Conservation (phyloP, 2,888 invertebrate genomes). For the Podabrus alpinus region DNA sequence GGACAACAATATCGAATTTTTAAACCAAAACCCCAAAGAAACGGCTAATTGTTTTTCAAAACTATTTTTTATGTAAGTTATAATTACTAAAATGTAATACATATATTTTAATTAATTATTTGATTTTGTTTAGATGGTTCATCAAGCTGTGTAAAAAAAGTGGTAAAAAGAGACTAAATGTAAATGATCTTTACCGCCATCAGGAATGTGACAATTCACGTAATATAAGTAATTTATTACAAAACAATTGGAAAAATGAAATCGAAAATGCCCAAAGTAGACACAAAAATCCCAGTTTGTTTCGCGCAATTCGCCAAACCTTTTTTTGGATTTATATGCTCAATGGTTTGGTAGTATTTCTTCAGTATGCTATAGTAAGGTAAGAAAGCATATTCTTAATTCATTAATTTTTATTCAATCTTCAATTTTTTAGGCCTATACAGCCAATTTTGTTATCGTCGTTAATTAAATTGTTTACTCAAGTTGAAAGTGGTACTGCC, state of each 20-base stretch:
- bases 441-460: constrained; percentile 28
- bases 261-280: constrained; percentile 59
- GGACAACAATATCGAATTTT: not conserved
- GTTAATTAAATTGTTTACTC: constrained; percentile 26
- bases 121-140: constrained; percentile 46
- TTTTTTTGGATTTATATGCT: constrained; percentile 63
- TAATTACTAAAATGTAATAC: too few species aligned
- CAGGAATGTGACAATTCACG: constrained; percentile 65
- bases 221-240: constrained; percentile 64
- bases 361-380: constrained; percentile 62
- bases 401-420: not conserved
- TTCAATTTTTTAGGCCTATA: constrained; percentile 17
- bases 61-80: not conserved
- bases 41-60: not conserved
- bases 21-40: not conserved
- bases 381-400: constrained; percentile 43
- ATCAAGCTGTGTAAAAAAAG: constrained; percentile 57
- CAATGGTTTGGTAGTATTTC: constrained; percentile 60
- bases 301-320: constrained; percentile 61
- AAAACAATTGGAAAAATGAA: constrained; percentile 65
- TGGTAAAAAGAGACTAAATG: constrained; percentile 62
- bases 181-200: constrained; percentile 58
- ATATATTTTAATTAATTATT: not conserved
- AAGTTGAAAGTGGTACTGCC: not conserved
- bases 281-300: constrained; percentile 60